Base-by-base conservation (phyloP, 2,113 vertebrate genomes). In the Cottus gobio region DNA sequence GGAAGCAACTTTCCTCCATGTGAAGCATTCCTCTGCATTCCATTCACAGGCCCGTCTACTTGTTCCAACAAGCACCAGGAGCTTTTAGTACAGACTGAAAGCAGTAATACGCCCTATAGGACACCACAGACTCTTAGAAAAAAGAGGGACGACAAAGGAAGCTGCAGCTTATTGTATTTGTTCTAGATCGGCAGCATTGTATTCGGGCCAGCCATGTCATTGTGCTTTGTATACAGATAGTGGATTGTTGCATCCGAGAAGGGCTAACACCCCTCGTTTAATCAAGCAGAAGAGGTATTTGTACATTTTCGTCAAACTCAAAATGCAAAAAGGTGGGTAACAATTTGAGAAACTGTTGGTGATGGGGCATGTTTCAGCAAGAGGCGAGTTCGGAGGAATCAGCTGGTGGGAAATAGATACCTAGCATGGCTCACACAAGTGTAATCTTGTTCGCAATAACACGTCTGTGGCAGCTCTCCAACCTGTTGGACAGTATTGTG, bases 41-140 rank as follows among this genome's bases (percentile, higher is more conserved):
- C 88, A 22, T 71, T 84, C 79, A 56, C 80, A 85, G 74, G 66
- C 50, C 82, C 4, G 75, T 77, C 63, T 57, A 66, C 92, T 50
- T 93, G 92, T 89, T 85, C 56, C 28, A 72, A 91, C 92, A 90
- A 24, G 89, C 82, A 69, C 12, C 30, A 13, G 7, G 22, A 39
- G 71, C 60, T 70, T 74, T 83, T 39, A 52, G 73, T 26, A 20
- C 66, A 1, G 42, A 5, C 62, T 77, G 70, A 70, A 67, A 58
- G 67, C 80, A 1, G 54, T 0, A 39, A 52, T 63, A 88, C 83
- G 65, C 82, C 89, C 85, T 71, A 13, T 24, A 67, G 65, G 22
- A 65, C 42, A 61, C 18, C 62, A 64, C 39, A 48, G 46, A 18
- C 65, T 52, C 28, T 26, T 52, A 39, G 52, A 24, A 36, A 15